Percentiles rank a stretch among this genome's conserved stretches.
phyloP scores from a whole-genome alignment of 2,888 invertebrate species.

The Trissolcus brochymenae region DNA sequence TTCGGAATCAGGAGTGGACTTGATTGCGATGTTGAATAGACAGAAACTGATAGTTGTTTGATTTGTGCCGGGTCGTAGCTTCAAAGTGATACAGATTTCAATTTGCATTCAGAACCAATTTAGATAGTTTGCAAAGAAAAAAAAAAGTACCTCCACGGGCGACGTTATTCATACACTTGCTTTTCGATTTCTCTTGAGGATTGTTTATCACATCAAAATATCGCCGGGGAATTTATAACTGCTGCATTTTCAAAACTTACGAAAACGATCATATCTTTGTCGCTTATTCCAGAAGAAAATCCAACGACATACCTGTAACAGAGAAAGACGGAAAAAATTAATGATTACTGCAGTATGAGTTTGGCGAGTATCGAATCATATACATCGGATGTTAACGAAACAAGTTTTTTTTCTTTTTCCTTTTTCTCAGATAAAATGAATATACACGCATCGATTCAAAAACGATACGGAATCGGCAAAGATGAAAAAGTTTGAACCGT shows the following conservation, averaged over 20 bases:
- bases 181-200: no score
- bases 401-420: neutral
- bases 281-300: neutral
- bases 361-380: neutral
- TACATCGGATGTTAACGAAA: constrained; percentile 6
- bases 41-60: neutral
- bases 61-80: neutral
- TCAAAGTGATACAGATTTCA: constrained; percentile 1
- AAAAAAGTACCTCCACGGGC: no score
- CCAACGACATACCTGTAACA: constrained; percentile 33
- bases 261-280: constrained; percentile 10
- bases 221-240: no score
- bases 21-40: constrained; percentile 22
- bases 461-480: constrained; percentile 29
- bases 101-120: no score
- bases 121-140: no score
- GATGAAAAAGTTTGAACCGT: constrained; percentile 37
- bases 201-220: no score
- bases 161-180: no score
- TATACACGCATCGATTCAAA: constrained; percentile 28
- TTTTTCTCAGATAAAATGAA: no score
- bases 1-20: constrained; percentile 27
- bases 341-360: no score
- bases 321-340: constrained; percentile 1
- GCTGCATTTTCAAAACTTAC: constrained; percentile 2